Evolutionary conservation across 64 coral and sea anemone genomes (phyloP), one percentile per base, ranked within the genome.

Genomic region (Platygyra sinensis): DNA sequence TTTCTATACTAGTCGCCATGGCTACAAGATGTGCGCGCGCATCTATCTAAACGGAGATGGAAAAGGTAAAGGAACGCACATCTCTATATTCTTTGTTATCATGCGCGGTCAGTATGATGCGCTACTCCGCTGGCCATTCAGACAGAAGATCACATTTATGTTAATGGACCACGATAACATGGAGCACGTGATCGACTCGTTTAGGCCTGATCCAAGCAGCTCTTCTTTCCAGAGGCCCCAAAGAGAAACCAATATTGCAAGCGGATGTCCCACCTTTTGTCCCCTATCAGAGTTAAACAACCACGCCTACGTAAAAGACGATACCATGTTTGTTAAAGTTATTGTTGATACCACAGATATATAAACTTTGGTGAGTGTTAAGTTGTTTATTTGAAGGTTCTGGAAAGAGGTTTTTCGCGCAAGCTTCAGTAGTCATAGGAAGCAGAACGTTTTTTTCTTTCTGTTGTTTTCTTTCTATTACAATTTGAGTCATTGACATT

Each of bases 101-200:
- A 52, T 87, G 84, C 84, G 72, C 8, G 84, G 84, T 87, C 27
- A 87, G 65, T 87, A 73, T 33, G 84, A 87, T 36, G 84, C 67
- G 17, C 9, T 87, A 32, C 84, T 87, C n/a, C 84, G 67, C 65
- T 87, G 84, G 84, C 65, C 84, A 54, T 87, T 87, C 20, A 51
- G 46, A 33, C 65, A 72, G 67, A 91, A 86, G 38, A 72, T 91
- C 28, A 91, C 80, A 5, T 57, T 91, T 33, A 91, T 91, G 90
- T 62, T 91, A 63, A 39, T 91, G 30, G 90, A 91, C 54, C 90
- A 91, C 49, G 54, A 91, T 31, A 86, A 91, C 31, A 59, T 80
- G 39, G 90, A 91, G 30, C 90, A 91, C 81, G 81, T 91, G 55
- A 77, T 86, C 29, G 90, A 86, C 24, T 80, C 80, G 33, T 91